phyloP scores from a whole-genome alignment of 2,113 vertebrate genomes.

The Misgurnus anguillicaudatus region DNA sequence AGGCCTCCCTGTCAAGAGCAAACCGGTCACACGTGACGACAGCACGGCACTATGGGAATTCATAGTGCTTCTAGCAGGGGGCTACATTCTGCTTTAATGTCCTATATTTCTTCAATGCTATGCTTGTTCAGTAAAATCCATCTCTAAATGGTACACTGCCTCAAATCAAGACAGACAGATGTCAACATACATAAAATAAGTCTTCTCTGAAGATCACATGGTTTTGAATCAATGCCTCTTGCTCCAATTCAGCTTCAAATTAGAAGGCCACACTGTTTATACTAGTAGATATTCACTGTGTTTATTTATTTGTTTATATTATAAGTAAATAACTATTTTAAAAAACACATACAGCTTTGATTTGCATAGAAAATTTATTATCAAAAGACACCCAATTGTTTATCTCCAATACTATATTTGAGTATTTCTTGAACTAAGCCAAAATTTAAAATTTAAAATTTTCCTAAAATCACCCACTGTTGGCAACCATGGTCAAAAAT shows the following conservation, averaged over 20 bases:
- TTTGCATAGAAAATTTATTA: too few species aligned
- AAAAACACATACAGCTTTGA: too few species aligned
- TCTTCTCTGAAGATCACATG: background rate
- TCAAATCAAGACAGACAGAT: slow-evolving; percentile 41
- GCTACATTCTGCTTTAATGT: slow-evolving; percentile 46
- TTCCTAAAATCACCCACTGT: too few species aligned
- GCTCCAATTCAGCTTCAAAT: background rate
- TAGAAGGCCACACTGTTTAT: background rate
- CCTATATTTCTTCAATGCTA: slow-evolving; percentile 44
- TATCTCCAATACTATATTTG: too few species aligned
- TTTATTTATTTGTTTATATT: background rate
- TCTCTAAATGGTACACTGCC: slow-evolving; percentile 28
- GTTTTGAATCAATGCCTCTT: background rate
- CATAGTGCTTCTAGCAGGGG: slow-evolving; percentile 19
- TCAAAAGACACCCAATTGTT: too few species aligned
- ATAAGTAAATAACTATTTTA: background rate
- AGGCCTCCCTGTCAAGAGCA: slow-evolving; percentile 50
- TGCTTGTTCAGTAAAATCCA: slow-evolving; percentile 28
- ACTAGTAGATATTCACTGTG: background rate
- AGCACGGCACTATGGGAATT: slow-evolving; percentile 44
- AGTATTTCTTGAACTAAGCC: too few species aligned
- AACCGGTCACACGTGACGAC: slow-evolving; percentile 53
- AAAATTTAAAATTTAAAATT: too few species aligned
- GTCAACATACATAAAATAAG: slow-evolving; percentile 24
- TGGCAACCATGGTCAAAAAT: too few species aligned